Evolutionary conservation across 1,140 invertebrate species (phyloP).

Genomic region (Drosophila parvula): DNA sequence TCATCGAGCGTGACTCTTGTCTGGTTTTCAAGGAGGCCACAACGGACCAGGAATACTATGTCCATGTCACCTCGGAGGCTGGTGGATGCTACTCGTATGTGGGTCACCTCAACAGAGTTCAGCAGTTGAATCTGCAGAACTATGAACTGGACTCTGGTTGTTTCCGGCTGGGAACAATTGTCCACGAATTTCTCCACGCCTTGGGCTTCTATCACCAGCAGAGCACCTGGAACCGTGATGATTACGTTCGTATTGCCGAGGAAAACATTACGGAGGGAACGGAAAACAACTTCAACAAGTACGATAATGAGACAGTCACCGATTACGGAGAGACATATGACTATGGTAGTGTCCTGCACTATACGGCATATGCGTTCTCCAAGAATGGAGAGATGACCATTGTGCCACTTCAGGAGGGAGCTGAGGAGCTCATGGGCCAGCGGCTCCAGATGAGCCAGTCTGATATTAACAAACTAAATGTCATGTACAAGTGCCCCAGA

Average conservation of each 20-base stretch:
- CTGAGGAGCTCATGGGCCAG: constrained; percentile 85
- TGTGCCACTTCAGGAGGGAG: constrained; percentile 82
- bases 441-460: constrained; percentile 85
- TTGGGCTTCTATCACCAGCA: constrained; percentile 91
- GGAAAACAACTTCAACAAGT: constrained; percentile 86
- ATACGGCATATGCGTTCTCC: constrained; percentile 89
- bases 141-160: constrained; percentile 80
- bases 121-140: constrained; percentile 85
- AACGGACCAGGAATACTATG: constrained; percentile 72
- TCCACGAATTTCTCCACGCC: constrained; percentile 89
- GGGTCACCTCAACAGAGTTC: constrained; percentile 84
- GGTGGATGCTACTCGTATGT: constrained; percentile 86
- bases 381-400: constrained; percentile 90
- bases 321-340: constrained; percentile 86
- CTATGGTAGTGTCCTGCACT: constrained; percentile 89
- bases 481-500: constrained; percentile 85
- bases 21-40: constrained; percentile 56
- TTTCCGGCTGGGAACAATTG: constrained; percentile 85
- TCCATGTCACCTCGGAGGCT: constrained; percentile 78
- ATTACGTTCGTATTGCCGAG: constrained; percentile 88
- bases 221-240: constrained; percentile 88
- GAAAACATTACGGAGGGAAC: constrained; percentile 87
- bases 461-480: constrained; percentile 85
- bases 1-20: constrained; percentile 54
- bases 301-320: constrained; percentile 73